These are phyloP conservation scores for Albula glossodonta DNA, from an alignment of 2,113 vertebrate species.

Conservation along the genomic window DNA sequence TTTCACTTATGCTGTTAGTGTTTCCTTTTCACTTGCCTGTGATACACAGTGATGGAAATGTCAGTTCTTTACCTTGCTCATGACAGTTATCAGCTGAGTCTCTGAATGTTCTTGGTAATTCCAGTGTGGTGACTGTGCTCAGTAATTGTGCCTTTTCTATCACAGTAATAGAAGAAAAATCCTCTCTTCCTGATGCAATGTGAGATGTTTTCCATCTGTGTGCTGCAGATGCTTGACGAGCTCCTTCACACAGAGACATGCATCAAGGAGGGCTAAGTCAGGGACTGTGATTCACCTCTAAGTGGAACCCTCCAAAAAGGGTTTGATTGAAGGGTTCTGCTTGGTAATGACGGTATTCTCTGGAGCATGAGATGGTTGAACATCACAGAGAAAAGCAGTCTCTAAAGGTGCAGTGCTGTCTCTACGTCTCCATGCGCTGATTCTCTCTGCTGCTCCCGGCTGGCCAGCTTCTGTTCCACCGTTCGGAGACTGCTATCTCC, in stretches of 20 bases:
- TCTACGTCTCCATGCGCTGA: neutral
- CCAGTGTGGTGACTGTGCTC: neutral
- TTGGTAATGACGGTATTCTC: neutral
- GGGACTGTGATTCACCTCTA: neutral
- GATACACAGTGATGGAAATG: neutral
- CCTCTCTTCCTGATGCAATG: neutral
- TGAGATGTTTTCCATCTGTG: neutral
- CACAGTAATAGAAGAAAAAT: neutral
- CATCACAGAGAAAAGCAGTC: neutral
- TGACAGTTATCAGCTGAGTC: neutral
- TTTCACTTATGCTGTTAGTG: no score
- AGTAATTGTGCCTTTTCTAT: neutral
- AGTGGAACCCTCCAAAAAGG: neutral
- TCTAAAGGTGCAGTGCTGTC: neutral
- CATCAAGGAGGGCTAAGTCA: neutral
- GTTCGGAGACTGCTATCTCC: conserved; percentile 20
- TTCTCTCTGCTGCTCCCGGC: neutral
- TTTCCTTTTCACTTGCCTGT: neutral
- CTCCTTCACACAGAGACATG: neutral
- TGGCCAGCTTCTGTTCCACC: neutral
- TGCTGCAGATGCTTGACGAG: neutral
- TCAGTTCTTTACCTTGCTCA: neutral
- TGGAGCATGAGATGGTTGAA: neutral
- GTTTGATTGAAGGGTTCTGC: neutral
- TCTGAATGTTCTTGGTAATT: neutral